Percentiles rank a stretch among this genome's conserved stretches.
Evolutionary conservation across 2,113 vertebrate genomes (phyloP).

Genomic region (Rutilus rutilus): DNA sequence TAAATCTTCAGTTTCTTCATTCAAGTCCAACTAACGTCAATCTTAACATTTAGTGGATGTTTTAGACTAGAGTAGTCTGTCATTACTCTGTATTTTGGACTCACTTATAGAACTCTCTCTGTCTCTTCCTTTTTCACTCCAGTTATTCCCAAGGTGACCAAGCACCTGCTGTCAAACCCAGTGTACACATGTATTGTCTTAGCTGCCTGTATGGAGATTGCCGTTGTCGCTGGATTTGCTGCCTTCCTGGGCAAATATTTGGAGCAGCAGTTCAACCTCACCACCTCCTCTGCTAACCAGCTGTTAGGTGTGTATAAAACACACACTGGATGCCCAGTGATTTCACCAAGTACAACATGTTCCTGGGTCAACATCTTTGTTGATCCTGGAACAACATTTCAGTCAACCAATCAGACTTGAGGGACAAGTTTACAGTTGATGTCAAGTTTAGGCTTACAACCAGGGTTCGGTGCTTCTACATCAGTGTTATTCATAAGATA

Average conservation of each 20-base stretch:
- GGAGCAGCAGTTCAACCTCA: constrained; percentile 98
- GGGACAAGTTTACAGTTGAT: too few species aligned
- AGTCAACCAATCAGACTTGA: too few species aligned
- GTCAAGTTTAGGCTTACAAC: too few species aligned
- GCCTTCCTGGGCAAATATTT: constrained; percentile 97
- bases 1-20: neutral
- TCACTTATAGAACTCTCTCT: neutral
- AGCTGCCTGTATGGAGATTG: constrained; percentile 98
- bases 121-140: constrained; percentile 29
- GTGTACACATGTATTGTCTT: constrained; percentile 97
- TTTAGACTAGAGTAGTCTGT: neutral
- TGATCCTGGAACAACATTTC: too few species aligned
- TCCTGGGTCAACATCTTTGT: too few species aligned
- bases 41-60: neutral
- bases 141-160: constrained; percentile 98
- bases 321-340: neutral
- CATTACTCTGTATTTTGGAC: neutral
- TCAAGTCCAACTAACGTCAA: neutral
- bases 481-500: too few species aligned
- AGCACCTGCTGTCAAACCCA: constrained; percentile 93
- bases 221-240: constrained; percentile 93
- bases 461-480: too few species aligned
- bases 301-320: constrained; percentile 84
- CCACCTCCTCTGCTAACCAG: constrained; percentile 96
- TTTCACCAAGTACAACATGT: neutral